phyloP scores from a whole-genome alignment of 37 sponge, comb jelly and placozoan genomes.

The Theonella swinhoei region DNA sequence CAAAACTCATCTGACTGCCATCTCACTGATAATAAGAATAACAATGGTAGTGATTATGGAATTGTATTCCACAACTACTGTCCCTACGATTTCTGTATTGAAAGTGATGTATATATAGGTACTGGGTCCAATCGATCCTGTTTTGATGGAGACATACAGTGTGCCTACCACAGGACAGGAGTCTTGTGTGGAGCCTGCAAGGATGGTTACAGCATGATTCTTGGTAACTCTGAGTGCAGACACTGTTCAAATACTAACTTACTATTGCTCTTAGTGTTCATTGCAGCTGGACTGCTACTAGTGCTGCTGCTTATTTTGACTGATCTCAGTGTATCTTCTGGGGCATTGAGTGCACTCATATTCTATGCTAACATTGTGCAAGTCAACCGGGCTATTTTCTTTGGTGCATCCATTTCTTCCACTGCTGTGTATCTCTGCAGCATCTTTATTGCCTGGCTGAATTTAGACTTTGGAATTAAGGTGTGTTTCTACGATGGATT shows the following conservation, averaged over 20 bases:
- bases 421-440: not conserved
- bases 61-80: not conserved
- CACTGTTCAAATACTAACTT: constrained; percentile 6
- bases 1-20: not conserved
- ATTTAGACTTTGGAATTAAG: constrained; percentile 35
- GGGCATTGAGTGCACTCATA: constrained; percentile 18
- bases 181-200: constrained; percentile 52
- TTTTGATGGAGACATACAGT: constrained; percentile 32
- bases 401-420: not conserved
- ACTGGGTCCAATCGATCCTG: not conserved
- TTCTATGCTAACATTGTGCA: constrained; percentile 26
- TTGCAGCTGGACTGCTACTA: constrained; percentile 29
- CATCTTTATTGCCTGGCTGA: constrained; percentile 29
- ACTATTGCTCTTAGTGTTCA: constrained; percentile 5
- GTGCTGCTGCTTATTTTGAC: constrained; percentile 22
- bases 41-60: not conserved
- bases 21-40: too few relatives aligned
- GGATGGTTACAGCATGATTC: constrained; percentile 19
- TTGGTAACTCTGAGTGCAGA: constrained; percentile 26
- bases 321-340: not conserved
- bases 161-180: constrained; percentile 38
- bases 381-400: constrained; percentile 7
- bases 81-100: constrained; percentile 26
- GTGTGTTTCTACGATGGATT: constrained; percentile 29
- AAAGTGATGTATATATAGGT: not conserved